A percentile compares a stretch with the other conserved stretches of the same genome.
These are phyloP conservation scores for Erythrolamprus reginae DNA, from an alignment of 2,113 vertebrate species.

Conservation along the genomic window DNA sequence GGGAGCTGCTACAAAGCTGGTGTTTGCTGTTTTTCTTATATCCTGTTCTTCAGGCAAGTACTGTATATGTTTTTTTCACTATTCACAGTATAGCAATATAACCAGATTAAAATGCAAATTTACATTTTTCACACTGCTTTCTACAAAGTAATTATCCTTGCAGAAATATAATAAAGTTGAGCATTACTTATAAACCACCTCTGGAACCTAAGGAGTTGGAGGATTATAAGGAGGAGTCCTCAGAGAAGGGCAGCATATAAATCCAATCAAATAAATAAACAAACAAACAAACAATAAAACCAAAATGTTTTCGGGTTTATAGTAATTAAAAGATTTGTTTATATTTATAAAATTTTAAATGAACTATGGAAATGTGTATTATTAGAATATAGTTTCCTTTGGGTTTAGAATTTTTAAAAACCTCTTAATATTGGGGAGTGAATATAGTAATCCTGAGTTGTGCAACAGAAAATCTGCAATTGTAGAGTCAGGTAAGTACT, in stretches of 20 bases:
- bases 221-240: no score
- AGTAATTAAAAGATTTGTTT: neutral
- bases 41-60: constrained; percentile 98
- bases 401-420: constrained; percentile 7
- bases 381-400: neutral
- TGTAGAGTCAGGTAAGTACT: constrained; percentile 19
- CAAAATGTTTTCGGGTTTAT: neutral
- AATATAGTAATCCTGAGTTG: neutral
- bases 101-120: neutral
- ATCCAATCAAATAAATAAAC: no score
- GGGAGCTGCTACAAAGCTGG: constrained; percentile 98
- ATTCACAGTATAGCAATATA: neutral
- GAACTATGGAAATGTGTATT: constrained; percentile 43
- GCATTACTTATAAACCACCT: neutral
- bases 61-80: neutral
- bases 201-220: neutral
- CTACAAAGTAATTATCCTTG: neutral
- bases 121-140: neutral
- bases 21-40: constrained; percentile 97
- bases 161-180: neutral
- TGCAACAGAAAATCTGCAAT: neutral
- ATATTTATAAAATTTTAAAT: neutral
- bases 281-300: no score
- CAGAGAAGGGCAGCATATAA: no score
- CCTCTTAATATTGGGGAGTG: neutral